These are phyloP conservation scores for Micronycteris hirsuta DNA, from an alignment of 2,113 vertebrate genomes.

Conservation along the genomic window DNA sequence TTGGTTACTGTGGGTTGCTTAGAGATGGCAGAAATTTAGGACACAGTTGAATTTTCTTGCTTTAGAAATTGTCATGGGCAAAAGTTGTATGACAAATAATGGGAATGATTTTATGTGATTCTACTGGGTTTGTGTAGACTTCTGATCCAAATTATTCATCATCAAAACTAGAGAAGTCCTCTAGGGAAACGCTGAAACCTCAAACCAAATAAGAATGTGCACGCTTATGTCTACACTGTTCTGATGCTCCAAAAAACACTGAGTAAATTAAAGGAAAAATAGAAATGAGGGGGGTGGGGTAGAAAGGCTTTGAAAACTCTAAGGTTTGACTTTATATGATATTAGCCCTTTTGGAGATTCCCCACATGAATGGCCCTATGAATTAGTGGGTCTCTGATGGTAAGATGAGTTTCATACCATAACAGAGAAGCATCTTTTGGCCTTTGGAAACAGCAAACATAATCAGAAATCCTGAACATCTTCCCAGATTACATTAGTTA, in stretches of 20 bases:
- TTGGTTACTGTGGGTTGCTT: not conserved
- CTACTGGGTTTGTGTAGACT: not conserved
- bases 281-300: not conserved
- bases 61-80: not conserved
- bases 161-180: not conserved
- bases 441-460: not conserved
- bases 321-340: not conserved
- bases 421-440: not conserved
- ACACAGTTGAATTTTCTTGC: not conserved
- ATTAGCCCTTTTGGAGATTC: not conserved
- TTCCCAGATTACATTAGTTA: not conserved
- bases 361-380: not conserved
- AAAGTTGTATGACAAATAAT: not conserved
- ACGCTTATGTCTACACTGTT: not conserved
- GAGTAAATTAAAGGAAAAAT: not conserved
- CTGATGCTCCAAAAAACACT: not conserved
- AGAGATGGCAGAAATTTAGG: not conserved
- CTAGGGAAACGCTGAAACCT: not conserved
- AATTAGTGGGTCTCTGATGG: not conserved
- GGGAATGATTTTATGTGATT: not conserved
- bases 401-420: not conserved
- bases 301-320: not conserved
- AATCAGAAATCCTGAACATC: not conserved
- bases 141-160: not conserved
- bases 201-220: not conserved